These are phyloP conservation scores for Edolisoma coerulescens DNA, from an alignment of 2,113 vertebrate species.

Conservation along the genomic window DNA sequence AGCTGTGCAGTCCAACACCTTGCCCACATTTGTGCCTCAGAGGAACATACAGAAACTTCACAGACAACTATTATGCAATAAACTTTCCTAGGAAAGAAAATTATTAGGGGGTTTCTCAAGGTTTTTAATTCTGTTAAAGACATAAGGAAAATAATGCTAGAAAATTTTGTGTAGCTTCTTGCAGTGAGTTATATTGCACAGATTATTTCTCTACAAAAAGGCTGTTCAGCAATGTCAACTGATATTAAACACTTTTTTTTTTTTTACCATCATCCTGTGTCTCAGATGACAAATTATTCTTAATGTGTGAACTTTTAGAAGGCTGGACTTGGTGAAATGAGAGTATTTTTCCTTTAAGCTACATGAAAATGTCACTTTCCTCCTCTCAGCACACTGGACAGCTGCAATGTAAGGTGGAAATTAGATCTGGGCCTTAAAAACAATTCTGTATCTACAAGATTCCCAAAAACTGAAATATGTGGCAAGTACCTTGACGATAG, in stretches of 20 bases:
- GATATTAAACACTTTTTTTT: neutral
- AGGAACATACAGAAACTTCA: neutral
- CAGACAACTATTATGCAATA: neutral
- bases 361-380: neutral
- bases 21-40: neutral
- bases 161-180: neutral
- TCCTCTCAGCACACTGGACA: neutral
- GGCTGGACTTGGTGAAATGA: neutral
- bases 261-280: neutral
- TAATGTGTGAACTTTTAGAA: neutral
- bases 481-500: neutral
- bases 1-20: no score
- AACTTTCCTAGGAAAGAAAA: neutral
- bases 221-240: neutral
- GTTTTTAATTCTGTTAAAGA: neutral
- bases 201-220: neutral
- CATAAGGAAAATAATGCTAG: neutral
- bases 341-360: neutral
- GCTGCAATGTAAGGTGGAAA: neutral
- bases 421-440: neutral
- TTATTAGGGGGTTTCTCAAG: accelerated
- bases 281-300: neutral
- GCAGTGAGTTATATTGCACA: neutral
- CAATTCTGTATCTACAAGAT: neutral
- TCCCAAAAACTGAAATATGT: neutral